These are phyloP conservation scores for Pterocles gutturalis DNA, from an alignment of 2,113 vertebrate species.

Conservation along the genomic window DNA sequence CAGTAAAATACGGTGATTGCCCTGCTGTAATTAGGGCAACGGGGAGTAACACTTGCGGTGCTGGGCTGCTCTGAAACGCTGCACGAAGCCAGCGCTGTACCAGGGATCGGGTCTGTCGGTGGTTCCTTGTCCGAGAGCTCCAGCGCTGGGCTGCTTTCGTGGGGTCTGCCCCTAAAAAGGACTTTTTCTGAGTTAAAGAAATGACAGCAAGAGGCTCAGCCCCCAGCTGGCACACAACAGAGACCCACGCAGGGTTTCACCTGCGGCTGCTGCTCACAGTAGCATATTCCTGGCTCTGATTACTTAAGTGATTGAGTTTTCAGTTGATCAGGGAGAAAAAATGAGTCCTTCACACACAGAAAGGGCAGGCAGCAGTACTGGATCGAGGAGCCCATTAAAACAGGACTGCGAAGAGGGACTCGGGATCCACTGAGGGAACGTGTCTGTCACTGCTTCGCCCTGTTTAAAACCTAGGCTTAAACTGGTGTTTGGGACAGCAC, in stretches of 20 bases:
- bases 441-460: accelerated
- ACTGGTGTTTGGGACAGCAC: background rate
- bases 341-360: background rate
- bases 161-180: background rate
- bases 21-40: constrained; percentile 8
- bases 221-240: background rate
- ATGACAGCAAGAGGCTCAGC: background rate
- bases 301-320: background rate
- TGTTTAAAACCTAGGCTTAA: background rate
- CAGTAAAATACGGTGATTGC: background rate
- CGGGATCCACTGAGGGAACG: background rate
- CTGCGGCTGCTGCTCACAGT: accelerated
- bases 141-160: background rate
- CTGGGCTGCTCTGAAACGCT: background rate
- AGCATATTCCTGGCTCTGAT: background rate
- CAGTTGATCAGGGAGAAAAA: background rate
- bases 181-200: background rate
- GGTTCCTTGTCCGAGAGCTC: background rate
- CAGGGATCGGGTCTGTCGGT: accelerated
- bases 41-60: background rate
- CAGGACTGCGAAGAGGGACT: background rate
- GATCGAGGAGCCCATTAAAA: background rate
- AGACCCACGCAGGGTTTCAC: background rate
- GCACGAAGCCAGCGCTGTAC: background rate
- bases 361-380: background rate